A percentile compares a stretch with the other conserved stretches of the same genome.
Conservation (phyloP, 2,797 vertebrate genomes). For the Pangasius larnaudii region DNA sequence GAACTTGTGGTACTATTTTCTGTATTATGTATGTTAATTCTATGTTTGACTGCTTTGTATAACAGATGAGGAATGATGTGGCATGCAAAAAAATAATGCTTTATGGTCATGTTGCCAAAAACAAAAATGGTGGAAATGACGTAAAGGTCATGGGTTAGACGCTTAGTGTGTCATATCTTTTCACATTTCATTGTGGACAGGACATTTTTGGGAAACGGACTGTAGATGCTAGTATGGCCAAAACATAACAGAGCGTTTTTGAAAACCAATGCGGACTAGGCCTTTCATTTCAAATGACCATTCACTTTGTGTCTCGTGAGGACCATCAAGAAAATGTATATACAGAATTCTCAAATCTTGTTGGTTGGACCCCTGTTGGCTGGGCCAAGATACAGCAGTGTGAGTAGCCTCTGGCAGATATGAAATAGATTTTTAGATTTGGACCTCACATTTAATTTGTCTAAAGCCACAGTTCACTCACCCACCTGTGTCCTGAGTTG, state of each 20-base stretch:
- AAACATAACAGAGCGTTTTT: background rate
- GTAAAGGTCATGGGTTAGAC: background rate
- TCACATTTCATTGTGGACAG: background rate
- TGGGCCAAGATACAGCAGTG: background rate
- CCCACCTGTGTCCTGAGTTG: conserved; percentile 8
- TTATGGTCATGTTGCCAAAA: background rate
- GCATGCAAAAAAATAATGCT: background rate
- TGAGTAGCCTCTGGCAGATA: conserved; percentile 9
- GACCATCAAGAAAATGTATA: conserved; percentile 7
- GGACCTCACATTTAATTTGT: conserved; percentile 11
- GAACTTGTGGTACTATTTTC: background rate
- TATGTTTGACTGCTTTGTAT: background rate
- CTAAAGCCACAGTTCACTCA: background rate
- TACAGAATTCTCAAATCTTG: background rate
- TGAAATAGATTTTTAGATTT: conserved; percentile 2
- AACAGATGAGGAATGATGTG: background rate
- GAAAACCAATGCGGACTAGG: background rate
- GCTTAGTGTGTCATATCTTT: background rate
- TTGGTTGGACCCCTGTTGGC: background rate
- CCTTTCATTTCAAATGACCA: background rate
- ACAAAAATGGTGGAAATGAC: background rate
- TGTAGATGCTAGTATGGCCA: background rate
- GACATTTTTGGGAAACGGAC: background rate
- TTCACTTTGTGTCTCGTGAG: background rate
- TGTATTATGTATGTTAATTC: background rate